A percentile compares a stretch with the other conserved stretches of the same genome.
Conservation (phyloP, 2,113 vertebrate genomes). For the rat (Rattus norvegicus) region DNA sequence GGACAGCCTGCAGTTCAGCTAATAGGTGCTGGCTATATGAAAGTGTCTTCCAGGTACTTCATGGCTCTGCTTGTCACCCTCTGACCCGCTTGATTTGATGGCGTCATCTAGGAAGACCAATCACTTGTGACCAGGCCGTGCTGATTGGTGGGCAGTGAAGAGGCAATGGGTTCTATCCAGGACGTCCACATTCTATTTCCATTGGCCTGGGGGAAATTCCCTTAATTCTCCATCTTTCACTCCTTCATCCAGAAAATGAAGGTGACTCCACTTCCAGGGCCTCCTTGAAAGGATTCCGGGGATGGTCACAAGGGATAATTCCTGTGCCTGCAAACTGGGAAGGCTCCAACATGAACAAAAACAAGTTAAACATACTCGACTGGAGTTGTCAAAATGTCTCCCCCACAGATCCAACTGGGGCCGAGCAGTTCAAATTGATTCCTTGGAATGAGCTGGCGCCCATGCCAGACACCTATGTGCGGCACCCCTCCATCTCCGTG, state of each 20-base stretch:
- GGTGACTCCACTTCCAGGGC: background rate
- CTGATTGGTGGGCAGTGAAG: fast-evolving
- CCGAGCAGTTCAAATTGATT: background rate
- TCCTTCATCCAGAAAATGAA: slow-evolving; percentile 52
- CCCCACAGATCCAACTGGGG: background rate
- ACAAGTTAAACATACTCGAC: slow-evolving; percentile 32
- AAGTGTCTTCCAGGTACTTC: background rate
- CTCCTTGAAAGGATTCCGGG: background rate
- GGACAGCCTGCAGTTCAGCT: background rate
- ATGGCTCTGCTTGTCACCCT: background rate
- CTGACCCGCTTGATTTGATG: background rate
- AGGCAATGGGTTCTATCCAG: background rate
- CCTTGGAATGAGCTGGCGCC: background rate
- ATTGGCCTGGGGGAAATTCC: background rate
- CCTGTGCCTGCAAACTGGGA: background rate
- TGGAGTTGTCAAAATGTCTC: slow-evolving; percentile 49
- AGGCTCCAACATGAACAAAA: slow-evolving; percentile 2
- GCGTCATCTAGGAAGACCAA: background rate
- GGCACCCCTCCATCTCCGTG: background rate
- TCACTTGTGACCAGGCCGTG: fast-evolving
- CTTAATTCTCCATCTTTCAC: background rate
- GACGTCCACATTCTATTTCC: background rate
- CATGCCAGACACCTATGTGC: background rate
- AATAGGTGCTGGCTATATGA: background rate
- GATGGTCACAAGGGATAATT: slow-evolving; percentile 4